Base-by-base conservation (phyloP, 2,888 invertebrate species). In the Bursaphelenchus okinawaensis region DNA sequence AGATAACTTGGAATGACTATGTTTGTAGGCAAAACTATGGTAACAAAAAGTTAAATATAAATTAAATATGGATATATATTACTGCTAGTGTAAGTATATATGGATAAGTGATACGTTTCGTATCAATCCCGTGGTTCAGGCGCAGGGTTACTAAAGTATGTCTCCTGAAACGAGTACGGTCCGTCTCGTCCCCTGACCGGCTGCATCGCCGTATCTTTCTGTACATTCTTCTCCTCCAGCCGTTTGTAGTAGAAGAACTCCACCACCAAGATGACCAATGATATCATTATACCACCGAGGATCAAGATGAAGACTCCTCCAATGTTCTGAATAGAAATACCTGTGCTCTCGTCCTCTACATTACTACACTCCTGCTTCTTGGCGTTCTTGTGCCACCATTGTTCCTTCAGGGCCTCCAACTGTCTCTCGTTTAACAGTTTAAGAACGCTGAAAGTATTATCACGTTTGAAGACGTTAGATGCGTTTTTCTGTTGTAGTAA, bases 221-320 rank as follows among this genome's bases (percentile, higher is more conserved):
- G 23, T 9, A 59, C 52, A 20, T 59, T 19, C 20, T 26, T 59
- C 60, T 59, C 50, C 19, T 59, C 60, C 60, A 52, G 40, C 20
- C 50, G 2, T 29, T 59, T 61, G 62, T 71, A 75, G 63, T 77
- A 81, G 55, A 78, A 84, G 83, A 93, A 95, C 83, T 96, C 96
- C 68, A 93, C 90, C 0, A 90, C 90, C 50, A 96, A 86, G 0
- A 93, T 94, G n/a, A 78, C 55, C 9, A 82, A 68, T 0, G 81
- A 80, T 7, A 82, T 66, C 9, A 73, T 74, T 51, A 82, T 82
- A 61, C 82, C 82, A 75, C 93, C 92, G 81, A 94, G 91, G 70
- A 96, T 94, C 0, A 96, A 93, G 62, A 96, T 92, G 83, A 96
- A 96, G 0, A 96, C 95, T 0, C 95, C 95, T 71, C 93, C 95